A percentile compares a stretch with the other conserved stretches of the same genome.
These are phyloP conservation scores for Petrophora chlorosata DNA, from an alignment of 2,888 invertebrate species.

Conservation along the genomic window DNA sequence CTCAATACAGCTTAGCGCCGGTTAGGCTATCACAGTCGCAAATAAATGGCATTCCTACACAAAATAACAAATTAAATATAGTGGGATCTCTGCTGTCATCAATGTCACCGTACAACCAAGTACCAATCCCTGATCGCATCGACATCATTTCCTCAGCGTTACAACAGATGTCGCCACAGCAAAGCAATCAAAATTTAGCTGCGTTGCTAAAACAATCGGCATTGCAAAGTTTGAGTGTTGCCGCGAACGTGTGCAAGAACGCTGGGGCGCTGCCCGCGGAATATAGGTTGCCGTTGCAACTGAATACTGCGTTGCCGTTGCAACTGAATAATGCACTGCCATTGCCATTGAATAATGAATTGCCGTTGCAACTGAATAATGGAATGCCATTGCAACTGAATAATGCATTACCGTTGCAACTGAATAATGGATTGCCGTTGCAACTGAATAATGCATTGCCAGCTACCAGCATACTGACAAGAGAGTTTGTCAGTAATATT, in stretches of 20 bases:
- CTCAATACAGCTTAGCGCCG: slow-evolving; percentile 18
- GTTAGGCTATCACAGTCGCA: slow-evolving; percentile 5
- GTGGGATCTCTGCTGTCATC: slow-evolving; percentile 10
- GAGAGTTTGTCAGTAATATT: slow-evolving; percentile 5
- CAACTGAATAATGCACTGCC: background rate
- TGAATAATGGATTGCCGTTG: no score
- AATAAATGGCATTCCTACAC: background rate
- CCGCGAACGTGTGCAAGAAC: slow-evolving; percentile 40
- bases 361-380: background rate
- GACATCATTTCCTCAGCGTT: slow-evolving; percentile 40
- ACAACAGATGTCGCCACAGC: slow-evolving; percentile 40
- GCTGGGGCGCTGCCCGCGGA: slow-evolving; percentile 4
- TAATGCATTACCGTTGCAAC: background rate
- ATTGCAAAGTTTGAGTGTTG: slow-evolving; percentile 47
- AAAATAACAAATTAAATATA: slow-evolving; percentile 6
- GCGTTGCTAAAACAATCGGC: slow-evolving; percentile 51
- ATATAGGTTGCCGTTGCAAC: background rate
- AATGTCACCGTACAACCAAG: slow-evolving; percentile 15
- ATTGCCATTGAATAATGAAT: background rate
- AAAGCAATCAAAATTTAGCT: slow-evolving; percentile 42
- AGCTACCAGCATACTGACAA: slow-evolving; percentile 9
- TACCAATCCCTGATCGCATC: slow-evolving; percentile 41
- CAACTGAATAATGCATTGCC: background rate
- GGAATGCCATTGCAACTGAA: background rate
- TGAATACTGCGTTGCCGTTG: no score